Conservation (phyloP, 1,140 invertebrate species). For the Ips typographus region DNA sequence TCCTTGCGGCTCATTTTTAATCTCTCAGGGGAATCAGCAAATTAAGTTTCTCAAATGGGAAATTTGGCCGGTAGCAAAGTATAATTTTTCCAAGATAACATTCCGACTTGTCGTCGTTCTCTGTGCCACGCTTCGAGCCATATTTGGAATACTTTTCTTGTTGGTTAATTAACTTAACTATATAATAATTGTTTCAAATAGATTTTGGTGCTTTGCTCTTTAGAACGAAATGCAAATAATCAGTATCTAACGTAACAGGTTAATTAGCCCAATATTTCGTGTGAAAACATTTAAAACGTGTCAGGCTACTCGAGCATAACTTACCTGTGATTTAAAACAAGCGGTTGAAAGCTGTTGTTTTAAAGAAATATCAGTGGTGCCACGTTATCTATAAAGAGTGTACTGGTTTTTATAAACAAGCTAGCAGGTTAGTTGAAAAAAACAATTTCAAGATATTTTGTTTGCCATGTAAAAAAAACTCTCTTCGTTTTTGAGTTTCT, state of each 20-base stretch:
- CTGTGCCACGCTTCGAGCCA: not conserved
- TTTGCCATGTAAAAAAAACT: too few relatives aligned
- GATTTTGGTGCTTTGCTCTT: not conserved
- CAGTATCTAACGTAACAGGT: slow-evolving; percentile 7
- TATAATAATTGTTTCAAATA: too few relatives aligned
- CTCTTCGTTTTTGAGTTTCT: too few relatives aligned
- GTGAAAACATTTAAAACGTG: slow-evolving; percentile 3
- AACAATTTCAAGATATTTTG: too few relatives aligned
- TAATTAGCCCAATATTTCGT: slow-evolving; percentile 4
- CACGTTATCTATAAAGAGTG: too few relatives aligned
- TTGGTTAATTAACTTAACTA: too few relatives aligned
- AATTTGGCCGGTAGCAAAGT: slow-evolving; percentile 8
- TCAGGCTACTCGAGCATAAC: slow-evolving; percentile 7
- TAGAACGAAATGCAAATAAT: not conserved
- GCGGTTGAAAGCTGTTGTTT: not conserved
- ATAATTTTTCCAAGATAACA: not conserved
- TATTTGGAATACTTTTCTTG: not conserved
- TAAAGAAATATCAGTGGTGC: not conserved
- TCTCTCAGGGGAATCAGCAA: not conserved
- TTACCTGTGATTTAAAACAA: not conserved
- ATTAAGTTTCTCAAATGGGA: slow-evolving; percentile 16
- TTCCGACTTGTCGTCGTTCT: not conserved
- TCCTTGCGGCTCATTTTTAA: slow-evolving; percentile 1
- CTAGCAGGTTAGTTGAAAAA: too few relatives aligned
- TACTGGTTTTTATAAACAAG: too few relatives aligned